Conservation (phyloP, 2,797 vertebrate genomes). For the Threskiornis aethiopicus region DNA sequence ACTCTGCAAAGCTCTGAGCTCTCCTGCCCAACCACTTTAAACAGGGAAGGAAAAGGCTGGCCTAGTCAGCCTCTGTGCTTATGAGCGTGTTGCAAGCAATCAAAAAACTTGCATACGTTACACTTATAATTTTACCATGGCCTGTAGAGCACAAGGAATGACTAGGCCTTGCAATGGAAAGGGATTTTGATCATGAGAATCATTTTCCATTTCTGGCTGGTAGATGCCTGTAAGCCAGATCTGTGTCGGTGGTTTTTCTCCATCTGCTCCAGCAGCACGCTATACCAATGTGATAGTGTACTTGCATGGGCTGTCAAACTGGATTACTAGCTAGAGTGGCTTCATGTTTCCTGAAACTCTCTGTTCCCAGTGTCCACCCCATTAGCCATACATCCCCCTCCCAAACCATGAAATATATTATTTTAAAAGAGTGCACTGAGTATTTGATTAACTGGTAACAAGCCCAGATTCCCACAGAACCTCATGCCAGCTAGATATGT, state of each 20-base stretch:
- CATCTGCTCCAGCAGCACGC: background rate
- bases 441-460: background rate
- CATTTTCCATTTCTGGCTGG: background rate
- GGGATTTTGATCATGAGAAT: background rate
- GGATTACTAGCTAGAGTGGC: background rate
- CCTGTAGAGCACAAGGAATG: background rate
- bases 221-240: background rate
- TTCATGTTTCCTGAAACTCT: background rate
- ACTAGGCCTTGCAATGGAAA: background rate
- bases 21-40: background rate
- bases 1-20: background rate
- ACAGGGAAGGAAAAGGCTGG: background rate
- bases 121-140: fast-evolving
- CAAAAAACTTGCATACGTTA: background rate
- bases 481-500: background rate
- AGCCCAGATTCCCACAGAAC: background rate
- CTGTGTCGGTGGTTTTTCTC: background rate
- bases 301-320: background rate
- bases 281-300: background rate
- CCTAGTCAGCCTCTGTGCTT: background rate
- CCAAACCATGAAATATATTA: background rate
- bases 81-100: background rate
- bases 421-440: background rate
- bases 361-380: background rate
- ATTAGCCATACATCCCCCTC: background rate